Evolutionary conservation across 2,797 vertebrate species (phyloP), one percentile per base, ranked within the genome.

Genomic region (Lepus oiostolus): DNA sequence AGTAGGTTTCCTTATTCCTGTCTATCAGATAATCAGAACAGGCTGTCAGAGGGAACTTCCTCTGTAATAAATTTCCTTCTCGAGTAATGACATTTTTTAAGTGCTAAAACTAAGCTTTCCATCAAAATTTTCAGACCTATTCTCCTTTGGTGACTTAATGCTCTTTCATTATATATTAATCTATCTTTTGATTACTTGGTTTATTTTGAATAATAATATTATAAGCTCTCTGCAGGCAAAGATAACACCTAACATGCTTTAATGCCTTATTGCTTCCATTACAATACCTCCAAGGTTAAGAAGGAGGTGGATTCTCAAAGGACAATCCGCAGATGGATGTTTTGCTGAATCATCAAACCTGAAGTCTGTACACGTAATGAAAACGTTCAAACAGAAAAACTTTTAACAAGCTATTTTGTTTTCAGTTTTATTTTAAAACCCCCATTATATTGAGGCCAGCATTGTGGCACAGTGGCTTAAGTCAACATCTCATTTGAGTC

Each of bases 401-500:
- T 11, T 81, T 72, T 30, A 28, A 67, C 58, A 60, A 47, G n/a
- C 35, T 52, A 84, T 42, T 91, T 71, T 93, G 58, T 70, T 21
- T 77, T 77, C 50, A 21, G 1, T 71, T 90, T 95, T 88, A 91
- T 83, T 79, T 75, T 79, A 17, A 85, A 85, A 87, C 4, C 13
- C 13, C 5, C 10, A 52, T 5, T 77, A 19, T 13, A 58, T 58
- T 13, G 13, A 58, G 54, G 54, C 54, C 54, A 58, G 54, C 54
- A 58, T 19, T 58, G 54, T 58, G 17, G 17, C 13, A 13, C 54
- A 58, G 54, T 58, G 54, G 54, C 13, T 58, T 58, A 58, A 58
- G 54, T 19, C 17, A 19, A 2, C 13, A 58, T 58, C 54, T 19
- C 54, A 58, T 58, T 19, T 58, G 54, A 58, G 17, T 58, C 17